A percentile compares a stretch with the other conserved stretches of the same genome.
phyloP scores from a whole-genome alignment of 2,797 vertebrate genomes.

The Catharus ustulatus region DNA sequence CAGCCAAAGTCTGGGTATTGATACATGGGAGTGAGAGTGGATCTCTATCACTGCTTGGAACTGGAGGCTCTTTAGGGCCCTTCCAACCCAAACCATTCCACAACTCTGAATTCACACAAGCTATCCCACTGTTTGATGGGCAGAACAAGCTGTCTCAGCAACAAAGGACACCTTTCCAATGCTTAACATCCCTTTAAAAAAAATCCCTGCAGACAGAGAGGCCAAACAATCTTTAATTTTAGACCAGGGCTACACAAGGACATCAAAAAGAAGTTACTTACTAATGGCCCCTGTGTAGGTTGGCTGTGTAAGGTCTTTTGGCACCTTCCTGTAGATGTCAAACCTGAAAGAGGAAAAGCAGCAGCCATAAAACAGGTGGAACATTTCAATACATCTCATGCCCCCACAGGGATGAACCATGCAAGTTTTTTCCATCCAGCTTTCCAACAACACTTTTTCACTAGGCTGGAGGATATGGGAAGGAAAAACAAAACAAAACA shows the following conservation, averaged over 20 bases:
- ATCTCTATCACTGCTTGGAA: background rate
- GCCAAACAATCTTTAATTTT: constrained; percentile 34
- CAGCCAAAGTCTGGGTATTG: background rate
- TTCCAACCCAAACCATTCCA: background rate
- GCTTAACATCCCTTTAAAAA: background rate
- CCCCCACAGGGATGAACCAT: background rate
- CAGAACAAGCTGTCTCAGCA: background rate
- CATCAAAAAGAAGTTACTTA: constrained; percentile 80
- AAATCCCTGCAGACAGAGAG: background rate
- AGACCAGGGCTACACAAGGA: background rate
- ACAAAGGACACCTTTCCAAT: background rate
- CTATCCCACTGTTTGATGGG: background rate
- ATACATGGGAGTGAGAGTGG: background rate
- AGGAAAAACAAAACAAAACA: constrained; percentile 27
- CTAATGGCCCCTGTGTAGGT: constrained; percentile 98
- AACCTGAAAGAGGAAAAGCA: constrained; percentile 83
- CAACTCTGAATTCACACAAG: background rate
- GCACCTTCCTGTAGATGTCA: constrained; percentile 99
- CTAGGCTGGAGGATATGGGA: constrained; percentile 2
- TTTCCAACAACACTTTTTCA: constrained; percentile 60
- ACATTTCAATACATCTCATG: background rate
- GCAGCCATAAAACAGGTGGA: constrained; percentile 55
- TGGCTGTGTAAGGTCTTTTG: constrained; percentile 99
- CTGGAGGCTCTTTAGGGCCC: background rate
- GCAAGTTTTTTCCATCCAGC: constrained; percentile 51